Percentiles rank a stretch among this genome's conserved stretches.
phyloP scores from a whole-genome alignment of 2,888 invertebrate genomes.

The Oxytorus armatus region DNA sequence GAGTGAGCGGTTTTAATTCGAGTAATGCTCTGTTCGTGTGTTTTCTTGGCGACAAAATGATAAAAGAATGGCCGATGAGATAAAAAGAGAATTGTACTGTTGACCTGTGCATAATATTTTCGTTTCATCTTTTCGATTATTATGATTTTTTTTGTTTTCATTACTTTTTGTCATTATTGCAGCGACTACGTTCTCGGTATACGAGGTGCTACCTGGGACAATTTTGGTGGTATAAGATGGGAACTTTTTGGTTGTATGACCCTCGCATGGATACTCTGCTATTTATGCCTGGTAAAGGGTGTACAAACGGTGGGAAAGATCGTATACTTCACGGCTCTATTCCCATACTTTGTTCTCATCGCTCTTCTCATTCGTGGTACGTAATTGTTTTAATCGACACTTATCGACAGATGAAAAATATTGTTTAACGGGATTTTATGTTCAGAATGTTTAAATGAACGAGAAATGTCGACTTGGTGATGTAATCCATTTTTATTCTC shows the following conservation, averaged over 20 bases:
- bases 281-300: conserved; percentile 94
- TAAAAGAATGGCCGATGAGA: too few relatives aligned
- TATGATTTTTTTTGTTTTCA: conserved; percentile 5
- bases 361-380: conserved; percentile 85
- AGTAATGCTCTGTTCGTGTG: too few relatives aligned
- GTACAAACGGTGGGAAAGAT: conserved; percentile 96
- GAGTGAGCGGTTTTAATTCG: too few relatives aligned
- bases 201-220: conserved; percentile 89
- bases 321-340: conserved; percentile 90
- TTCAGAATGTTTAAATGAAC: too few relatives aligned
- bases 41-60: too few relatives aligned
- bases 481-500: too few relatives aligned
- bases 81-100: too few relatives aligned
- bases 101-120: too few relatives aligned
- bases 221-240: conserved; percentile 92
- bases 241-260: conserved; percentile 92
- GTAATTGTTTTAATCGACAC: conserved; percentile 24
- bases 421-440: too few relatives aligned
- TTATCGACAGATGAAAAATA: too few relatives aligned
- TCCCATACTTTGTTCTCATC: conserved; percentile 90
- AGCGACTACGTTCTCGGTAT: conserved; percentile 92
- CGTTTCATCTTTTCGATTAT: background rate
- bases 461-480: too few relatives aligned
- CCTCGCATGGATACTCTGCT: conserved; percentile 93
- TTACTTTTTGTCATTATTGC: too few relatives aligned